Conservation (phyloP, 2,888 invertebrate genomes). For the Lasius fuliginosus region DNA sequence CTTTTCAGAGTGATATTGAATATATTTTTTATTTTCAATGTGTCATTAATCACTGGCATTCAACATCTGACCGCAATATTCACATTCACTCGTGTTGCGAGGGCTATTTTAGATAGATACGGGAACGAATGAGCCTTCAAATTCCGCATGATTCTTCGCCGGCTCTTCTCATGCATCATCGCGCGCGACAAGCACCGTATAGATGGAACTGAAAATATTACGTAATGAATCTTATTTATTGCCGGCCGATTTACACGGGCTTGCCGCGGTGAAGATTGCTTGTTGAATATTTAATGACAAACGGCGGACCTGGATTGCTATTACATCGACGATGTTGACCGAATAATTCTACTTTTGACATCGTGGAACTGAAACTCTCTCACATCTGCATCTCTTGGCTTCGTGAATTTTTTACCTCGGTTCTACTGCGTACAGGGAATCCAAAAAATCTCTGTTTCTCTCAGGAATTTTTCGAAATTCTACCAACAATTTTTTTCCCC, state of each 20-base stretch:
- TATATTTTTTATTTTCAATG: not conserved
- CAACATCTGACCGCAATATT: not conserved
- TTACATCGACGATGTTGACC: constrained; percentile 25
- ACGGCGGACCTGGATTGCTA: not conserved
- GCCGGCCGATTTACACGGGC: not conserved
- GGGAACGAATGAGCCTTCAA: constrained; percentile 20
- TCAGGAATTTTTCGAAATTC: not conserved
- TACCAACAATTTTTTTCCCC: not conserved
- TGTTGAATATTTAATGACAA: constrained; percentile 48
- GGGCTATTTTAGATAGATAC: constrained; percentile 2
- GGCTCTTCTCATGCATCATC: not conserved
- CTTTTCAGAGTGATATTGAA: not conserved
- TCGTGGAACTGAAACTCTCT: constrained; percentile 32
- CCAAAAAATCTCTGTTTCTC: constrained; percentile 30
- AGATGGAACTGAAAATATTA: constrained; percentile 22
- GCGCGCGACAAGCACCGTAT: not conserved
- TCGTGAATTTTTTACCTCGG: constrained; percentile 38
- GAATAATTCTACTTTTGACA: constrained; percentile 52
- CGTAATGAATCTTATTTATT: constrained; percentile 51
- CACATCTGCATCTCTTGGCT: constrained; percentile 1
- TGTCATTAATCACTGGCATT: constrained; percentile 2
- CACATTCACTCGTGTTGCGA: not conserved
- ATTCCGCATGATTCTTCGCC: constrained; percentile 21
- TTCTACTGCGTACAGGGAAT: constrained; percentile 10
- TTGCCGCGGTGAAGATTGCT: constrained; percentile 31